These are phyloP conservation scores for Cerastoderma edule DNA, from an alignment of 2,888 invertebrate genomes.

Conservation along the genomic window DNA sequence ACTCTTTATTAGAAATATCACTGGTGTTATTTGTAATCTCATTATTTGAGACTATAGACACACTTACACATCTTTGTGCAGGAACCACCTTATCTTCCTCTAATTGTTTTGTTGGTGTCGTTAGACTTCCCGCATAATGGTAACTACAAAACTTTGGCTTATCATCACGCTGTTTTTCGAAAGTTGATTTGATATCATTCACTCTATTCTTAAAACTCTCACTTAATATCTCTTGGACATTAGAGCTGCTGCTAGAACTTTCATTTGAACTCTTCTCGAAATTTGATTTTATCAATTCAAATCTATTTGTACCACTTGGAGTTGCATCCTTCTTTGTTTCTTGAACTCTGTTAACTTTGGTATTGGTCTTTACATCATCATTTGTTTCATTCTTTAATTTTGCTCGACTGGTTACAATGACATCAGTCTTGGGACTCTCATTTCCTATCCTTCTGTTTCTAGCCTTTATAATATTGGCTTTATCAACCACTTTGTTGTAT, in stretches of 20 bases:
- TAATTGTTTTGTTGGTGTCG: conserved; percentile 31
- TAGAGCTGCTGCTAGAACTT: background rate
- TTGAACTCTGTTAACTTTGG: background rate
- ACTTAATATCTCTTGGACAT: conserved; percentile 23
- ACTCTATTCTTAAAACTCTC: conserved; percentile 22
- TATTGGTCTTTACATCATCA: background rate
- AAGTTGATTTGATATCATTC: conserved; percentile 22
- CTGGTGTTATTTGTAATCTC: conserved; percentile 19
- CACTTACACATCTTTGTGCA: conserved; percentile 21
- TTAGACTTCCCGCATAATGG: conserved; percentile 46
- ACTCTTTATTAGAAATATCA: conserved; percentile 1
- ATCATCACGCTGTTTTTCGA: conserved; percentile 40
- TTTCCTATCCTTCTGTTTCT: background rate
- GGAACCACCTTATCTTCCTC: conserved; percentile 7
- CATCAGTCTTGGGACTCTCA: background rate
- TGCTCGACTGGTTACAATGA: background rate
- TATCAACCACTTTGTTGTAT: conserved; percentile 6
- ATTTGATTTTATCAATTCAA: conserved; percentile 5
- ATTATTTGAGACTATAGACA: conserved; percentile 25
- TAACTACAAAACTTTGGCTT: conserved; percentile 41
- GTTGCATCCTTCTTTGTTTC: background rate
- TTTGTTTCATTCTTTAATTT: background rate
- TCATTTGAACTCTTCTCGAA: conserved; percentile 12
- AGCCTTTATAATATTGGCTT: background rate
- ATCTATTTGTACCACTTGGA: background rate